phyloP scores from a whole-genome alignment of 1,140 invertebrate genomes.

The Saxidomus purpurata region DNA sequence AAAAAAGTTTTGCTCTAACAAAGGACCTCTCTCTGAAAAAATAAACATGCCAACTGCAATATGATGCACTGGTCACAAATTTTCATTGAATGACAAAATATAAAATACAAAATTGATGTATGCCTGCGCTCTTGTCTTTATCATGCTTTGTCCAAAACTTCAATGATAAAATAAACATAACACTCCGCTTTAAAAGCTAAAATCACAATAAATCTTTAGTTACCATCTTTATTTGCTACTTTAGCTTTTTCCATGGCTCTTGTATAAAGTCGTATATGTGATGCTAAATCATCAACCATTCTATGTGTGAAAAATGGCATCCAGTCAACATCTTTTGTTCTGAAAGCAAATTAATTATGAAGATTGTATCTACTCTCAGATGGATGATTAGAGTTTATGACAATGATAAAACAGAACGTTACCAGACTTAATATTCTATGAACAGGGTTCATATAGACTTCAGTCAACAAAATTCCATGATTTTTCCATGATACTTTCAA shows the following conservation, averaged over 20 bases:
- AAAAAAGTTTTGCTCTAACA: conserved; percentile 93
- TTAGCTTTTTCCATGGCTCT: conserved; percentile 90
- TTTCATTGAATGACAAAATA: too few relatives aligned
- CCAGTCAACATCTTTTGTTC: conserved; percentile 96
- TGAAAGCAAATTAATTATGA: conserved; percentile 84
- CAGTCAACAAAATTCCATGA: too few relatives aligned
- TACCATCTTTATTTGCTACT: conserved; percentile 87
- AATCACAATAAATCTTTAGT: neutral
- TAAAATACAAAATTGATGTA: too few relatives aligned
- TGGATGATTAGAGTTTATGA: too few relatives aligned
- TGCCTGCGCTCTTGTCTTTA: too few relatives aligned
- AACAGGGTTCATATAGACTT: too few relatives aligned
- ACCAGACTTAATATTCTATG: too few relatives aligned
- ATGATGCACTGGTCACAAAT: too few relatives aligned
- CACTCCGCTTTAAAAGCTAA: neutral
- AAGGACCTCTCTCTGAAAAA: conserved; percentile 57
- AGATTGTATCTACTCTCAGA: neutral
- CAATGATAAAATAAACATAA: too few relatives aligned
- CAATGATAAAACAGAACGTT: too few relatives aligned
- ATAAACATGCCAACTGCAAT: neutral
- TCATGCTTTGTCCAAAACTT: too few relatives aligned
- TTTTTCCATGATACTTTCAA: too few relatives aligned
- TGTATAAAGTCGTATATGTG: conserved; percentile 94
- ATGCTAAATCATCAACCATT: conserved; percentile 96
- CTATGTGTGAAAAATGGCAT: conserved; percentile 94